These are phyloP conservation scores for Odontothrips loti DNA, from an alignment of 2,888 invertebrate species.

Conservation along the genomic window DNA sequence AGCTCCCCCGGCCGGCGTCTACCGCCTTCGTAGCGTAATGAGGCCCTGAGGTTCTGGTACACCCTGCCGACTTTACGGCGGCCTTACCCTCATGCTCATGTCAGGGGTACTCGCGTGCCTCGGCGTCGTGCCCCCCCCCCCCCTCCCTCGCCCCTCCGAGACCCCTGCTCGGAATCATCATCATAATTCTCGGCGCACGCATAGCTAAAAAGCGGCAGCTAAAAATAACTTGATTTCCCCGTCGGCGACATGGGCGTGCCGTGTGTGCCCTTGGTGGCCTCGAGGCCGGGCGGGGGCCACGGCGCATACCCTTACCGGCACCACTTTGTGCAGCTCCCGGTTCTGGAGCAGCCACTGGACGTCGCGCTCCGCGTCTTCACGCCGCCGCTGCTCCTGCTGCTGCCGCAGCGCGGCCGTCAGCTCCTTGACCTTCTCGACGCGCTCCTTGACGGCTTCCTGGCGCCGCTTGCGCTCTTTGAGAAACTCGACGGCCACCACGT, in stretches of 20 bases:
- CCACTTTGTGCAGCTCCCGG: conserved; percentile 4
- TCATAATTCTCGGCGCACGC: too few relatives aligned
- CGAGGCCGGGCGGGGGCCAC: too few relatives aligned
- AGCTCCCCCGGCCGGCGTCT: neutral
- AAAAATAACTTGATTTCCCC: too few relatives aligned
- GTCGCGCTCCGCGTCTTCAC: neutral
- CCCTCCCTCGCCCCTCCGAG: neutral
- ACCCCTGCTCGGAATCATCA: too few relatives aligned
- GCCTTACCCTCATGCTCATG: neutral
- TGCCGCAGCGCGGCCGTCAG: conserved; percentile 8
- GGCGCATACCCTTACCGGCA: neutral
- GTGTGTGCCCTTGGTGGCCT: too few relatives aligned
- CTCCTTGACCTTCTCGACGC: conserved; percentile 21
- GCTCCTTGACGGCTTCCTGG: conserved; percentile 14
- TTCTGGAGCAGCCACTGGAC: conserved; percentile 4
- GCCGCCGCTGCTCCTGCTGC: conserved; percentile 14
- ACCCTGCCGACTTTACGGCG: too few relatives aligned
- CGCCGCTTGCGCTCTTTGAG: neutral
- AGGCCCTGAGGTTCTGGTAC: too few relatives aligned
- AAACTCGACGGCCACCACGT: conserved; percentile 19
- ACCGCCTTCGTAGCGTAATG: neutral
- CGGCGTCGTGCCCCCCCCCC: neutral
- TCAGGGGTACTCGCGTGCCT: neutral
- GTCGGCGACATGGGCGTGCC: too few relatives aligned
- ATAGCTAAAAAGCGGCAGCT: too few relatives aligned